These are phyloP conservation scores for Lipophrys pholis DNA, from an alignment of 2,113 vertebrate genomes.

Conservation along the genomic window DNA sequence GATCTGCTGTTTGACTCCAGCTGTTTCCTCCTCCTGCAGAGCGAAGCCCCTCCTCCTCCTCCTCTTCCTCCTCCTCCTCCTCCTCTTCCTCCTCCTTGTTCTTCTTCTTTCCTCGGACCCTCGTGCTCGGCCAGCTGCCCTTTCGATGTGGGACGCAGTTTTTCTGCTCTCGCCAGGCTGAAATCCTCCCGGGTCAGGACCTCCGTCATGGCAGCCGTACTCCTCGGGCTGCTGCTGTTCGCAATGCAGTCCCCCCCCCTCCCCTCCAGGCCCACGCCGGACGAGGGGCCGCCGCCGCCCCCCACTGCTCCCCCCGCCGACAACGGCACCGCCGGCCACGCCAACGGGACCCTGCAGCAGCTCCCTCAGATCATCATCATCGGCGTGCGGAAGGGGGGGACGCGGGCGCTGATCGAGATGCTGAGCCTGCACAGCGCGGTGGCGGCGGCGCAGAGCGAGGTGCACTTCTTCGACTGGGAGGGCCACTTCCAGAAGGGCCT, in stretches of 20 bases:
- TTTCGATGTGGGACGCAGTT: slow-evolving; percentile 79
- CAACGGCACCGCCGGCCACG: slow-evolving; percentile 61
- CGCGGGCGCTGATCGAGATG: slow-evolving; percentile 96
- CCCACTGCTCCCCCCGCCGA: slow-evolving; percentile 53
- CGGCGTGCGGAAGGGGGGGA: slow-evolving; percentile 96
- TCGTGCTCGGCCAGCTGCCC: slow-evolving; percentile 68
- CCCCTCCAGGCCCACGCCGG: slow-evolving; percentile 80
- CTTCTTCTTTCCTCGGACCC: slow-evolving; percentile 28
- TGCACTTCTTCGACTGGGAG: slow-evolving; percentile 99
- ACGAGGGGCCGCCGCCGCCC: slow-evolving; percentile 41
- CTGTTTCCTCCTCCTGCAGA: slow-evolving; percentile 41
- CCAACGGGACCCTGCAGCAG: slow-evolving; percentile 86
- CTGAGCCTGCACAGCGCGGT: slow-evolving; percentile 92
- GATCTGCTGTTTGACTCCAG: slow-evolving; percentile 26
- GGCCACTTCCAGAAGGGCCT: slow-evolving; percentile 91
- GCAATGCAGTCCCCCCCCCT: slow-evolving; percentile 84
- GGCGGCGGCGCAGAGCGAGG: slow-evolving; percentile 92
- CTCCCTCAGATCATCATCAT: slow-evolving; percentile 95
- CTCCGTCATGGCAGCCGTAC: slow-evolving; percentile 89
- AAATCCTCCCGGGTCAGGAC: slow-evolving; percentile 85
- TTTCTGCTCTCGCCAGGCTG: slow-evolving; percentile 80
- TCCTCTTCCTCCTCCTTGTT: background rate
- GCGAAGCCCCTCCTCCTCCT: slow-evolving; percentile 29
- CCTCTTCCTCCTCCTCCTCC: too few species aligned
- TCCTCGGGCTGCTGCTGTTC: slow-evolving; percentile 89